Percentiles rank a stretch among this genome's conserved stretches.
Conservation (phyloP, 1,140 invertebrate genomes). For the Zaprionus gabonicus region DNA sequence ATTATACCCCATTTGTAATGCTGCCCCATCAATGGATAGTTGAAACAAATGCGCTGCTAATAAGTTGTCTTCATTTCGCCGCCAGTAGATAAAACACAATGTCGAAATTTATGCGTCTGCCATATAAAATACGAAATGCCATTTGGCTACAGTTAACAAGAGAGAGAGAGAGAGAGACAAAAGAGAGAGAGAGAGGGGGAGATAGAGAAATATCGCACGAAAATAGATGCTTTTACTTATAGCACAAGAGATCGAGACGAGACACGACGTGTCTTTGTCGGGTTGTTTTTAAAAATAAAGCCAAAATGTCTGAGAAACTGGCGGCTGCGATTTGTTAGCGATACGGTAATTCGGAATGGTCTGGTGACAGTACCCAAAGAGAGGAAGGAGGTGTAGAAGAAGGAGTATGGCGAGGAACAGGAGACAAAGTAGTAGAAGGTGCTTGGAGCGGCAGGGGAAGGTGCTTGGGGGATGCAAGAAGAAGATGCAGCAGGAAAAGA, state of each 20-base stretch:
- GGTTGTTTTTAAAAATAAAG: conserved; percentile 59
- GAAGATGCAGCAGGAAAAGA: too few species aligned
- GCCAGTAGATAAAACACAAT: conserved; percentile 7
- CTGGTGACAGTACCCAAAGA: background rate
- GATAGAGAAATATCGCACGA: conserved; percentile 4
- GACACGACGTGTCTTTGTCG: conserved; percentile 22
- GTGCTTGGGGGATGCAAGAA: too few species aligned
- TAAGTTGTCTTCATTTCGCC: conserved; percentile 62
- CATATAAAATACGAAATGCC: conserved; percentile 72
- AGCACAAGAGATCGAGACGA: background rate
- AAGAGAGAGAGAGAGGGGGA: too few species aligned
- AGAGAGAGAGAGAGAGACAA: too few species aligned
- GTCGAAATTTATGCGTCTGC: conserved; percentile 68
- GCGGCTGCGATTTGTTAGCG: conserved; percentile 62
- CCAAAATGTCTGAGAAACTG: conserved; percentile 63
- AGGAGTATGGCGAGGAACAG: background rate
- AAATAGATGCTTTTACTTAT: conserved; percentile 60
- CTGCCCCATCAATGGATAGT: background rate
- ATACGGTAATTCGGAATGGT: conserved; percentile 23
- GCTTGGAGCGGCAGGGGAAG: too few species aligned
- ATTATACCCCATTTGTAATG: conserved; percentile 52
- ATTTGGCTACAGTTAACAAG: conserved; percentile 45
- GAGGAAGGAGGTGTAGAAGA: background rate
- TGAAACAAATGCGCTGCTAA: conserved; percentile 71
- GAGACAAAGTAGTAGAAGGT: too few species aligned